Percentiles rank a stretch among this genome's conserved stretches.
Evolutionary conservation across 2,113 vertebrate genomes (phyloP).

Genomic region (Ibidorhyncha struthersii): DNA sequence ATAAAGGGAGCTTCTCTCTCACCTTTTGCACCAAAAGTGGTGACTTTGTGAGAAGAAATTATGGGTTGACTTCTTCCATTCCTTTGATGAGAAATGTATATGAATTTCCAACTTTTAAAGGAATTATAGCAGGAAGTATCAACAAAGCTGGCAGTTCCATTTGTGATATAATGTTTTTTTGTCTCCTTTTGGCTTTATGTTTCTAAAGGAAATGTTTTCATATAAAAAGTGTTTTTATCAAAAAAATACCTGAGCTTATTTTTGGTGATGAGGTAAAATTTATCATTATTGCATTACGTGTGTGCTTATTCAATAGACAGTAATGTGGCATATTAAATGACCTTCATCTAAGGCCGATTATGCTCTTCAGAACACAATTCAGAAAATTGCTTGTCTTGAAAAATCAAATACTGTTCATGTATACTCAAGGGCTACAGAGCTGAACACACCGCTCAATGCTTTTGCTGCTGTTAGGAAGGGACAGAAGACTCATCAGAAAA

Average conservation of each 20-base stretch:
- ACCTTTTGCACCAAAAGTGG: neutral
- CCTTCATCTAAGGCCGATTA: neutral
- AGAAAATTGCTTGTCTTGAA: neutral
- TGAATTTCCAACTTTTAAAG: neutral
- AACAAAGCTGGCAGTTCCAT: neutral
- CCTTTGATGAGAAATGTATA: neutral
- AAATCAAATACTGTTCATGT: neutral
- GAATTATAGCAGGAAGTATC: neutral
- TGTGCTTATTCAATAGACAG: neutral
- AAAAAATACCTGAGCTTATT: neutral
- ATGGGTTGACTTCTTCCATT: neutral
- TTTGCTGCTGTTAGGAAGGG: neutral
- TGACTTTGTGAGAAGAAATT: neutral
- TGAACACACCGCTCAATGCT: neutral
- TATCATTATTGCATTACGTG: neutral
- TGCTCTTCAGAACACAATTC: neutral
- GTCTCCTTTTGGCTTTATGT: neutral
- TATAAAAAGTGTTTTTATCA: neutral
- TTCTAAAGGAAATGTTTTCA: neutral
- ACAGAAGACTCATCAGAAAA: neutral
- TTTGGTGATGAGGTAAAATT: neutral
- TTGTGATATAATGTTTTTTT: neutral
- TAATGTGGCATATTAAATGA: neutral
- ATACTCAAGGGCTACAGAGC: neutral
- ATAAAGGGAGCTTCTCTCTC: neutral